Evolutionary conservation across 2,113 vertebrate genomes (phyloP), one percentile per base, ranked within the genome.

Genomic region (Nerophis ophidion): DNA sequence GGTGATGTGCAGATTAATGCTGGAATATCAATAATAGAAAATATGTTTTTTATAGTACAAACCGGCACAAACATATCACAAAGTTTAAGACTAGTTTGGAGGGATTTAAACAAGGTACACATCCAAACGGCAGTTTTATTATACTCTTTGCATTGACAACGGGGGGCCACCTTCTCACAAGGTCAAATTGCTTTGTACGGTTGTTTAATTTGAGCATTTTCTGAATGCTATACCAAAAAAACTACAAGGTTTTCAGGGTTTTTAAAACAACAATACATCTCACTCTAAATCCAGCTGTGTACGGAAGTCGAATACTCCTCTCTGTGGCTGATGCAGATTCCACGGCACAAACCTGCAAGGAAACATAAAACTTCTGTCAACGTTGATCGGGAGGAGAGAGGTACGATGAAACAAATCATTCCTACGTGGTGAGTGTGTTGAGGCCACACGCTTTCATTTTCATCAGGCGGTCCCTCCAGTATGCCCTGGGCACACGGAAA

Each of bases 391-490:
- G 35, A 60, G 34, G 5, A 4, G 12, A 42, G 0, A 7, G 8
- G 50, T 13, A 9, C 40, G 51, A 42, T 40, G 60, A 60, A 53
- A 12, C 44, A 13, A 61, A 33, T 9, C 6, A 2, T 0, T 68
- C 93, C 65, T 81, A 98, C 95, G 93, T 97, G 0, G 93, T 96
- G 65, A 98, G 89, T 7, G 95, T 97, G 81, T 97, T 97, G 61
- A 98, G 79, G 61, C 96, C 96, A 61, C 94, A 95, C 0, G 95
- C 92, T 77, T 92, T 96, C 93, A 97, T 90, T 73, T 98, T 97
- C 19, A 91, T 68, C 89, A 98, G 84, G 15, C 96, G 92, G 68
- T 98, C 95, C 49, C 79, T 91, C 96, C 95, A 98, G 82, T 97
- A 96, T 1, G 92, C 91, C 48, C 76, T 82, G 40, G 93, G 93